Evolutionary conservation across 1,140 invertebrate species (phyloP).

Genomic region (Panonychus citri): DNA sequence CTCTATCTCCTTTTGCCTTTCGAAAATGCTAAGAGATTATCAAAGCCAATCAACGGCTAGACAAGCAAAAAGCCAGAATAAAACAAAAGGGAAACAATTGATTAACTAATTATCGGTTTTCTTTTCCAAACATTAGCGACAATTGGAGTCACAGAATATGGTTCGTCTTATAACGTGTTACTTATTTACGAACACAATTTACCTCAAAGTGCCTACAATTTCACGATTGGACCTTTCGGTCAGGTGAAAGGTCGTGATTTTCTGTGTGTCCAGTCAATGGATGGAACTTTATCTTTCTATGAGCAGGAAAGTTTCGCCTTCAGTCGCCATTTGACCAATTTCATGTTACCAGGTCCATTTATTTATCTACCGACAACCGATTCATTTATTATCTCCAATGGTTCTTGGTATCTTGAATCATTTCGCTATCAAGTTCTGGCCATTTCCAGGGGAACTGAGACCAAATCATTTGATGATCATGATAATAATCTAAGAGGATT

Average conservation of each 20-base stretch:
- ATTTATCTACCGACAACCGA: conserved; percentile 50
- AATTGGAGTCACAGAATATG: conserved; percentile 24
- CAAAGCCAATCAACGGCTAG: too few species aligned
- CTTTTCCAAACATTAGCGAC: conserved; percentile 3
- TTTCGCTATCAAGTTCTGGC: conserved; percentile 42
- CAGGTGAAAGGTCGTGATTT: conserved; percentile 48
- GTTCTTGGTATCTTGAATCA: conserved; percentile 45
- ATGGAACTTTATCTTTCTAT: conserved; percentile 56
- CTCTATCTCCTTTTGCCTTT: too few species aligned
- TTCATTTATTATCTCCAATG: conserved; percentile 47
- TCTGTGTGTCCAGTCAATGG: conserved; percentile 58
- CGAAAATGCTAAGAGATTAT: too few species aligned
- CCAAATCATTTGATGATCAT: conserved; percentile 12
- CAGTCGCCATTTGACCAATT: conserved; percentile 41
- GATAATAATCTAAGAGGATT: conserved; percentile 14
- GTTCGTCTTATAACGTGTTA: conserved; percentile 23
- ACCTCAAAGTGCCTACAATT: conserved; percentile 29
- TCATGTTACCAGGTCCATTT: conserved; percentile 51
- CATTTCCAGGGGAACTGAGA: conserved; percentile 19
- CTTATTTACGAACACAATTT: conserved; percentile 27
- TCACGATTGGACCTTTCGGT: conserved; percentile 57
- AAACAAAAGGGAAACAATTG: too few species aligned
- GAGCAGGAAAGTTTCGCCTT: conserved; percentile 67
- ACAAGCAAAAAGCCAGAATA: too few species aligned
- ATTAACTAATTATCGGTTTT: neutral